A percentile compares a stretch with the other conserved stretches of the same genome.
These are phyloP conservation scores for Leptoclinus maculatus DNA, from an alignment of 2,797 vertebrate species.

Conservation along the genomic window DNA sequence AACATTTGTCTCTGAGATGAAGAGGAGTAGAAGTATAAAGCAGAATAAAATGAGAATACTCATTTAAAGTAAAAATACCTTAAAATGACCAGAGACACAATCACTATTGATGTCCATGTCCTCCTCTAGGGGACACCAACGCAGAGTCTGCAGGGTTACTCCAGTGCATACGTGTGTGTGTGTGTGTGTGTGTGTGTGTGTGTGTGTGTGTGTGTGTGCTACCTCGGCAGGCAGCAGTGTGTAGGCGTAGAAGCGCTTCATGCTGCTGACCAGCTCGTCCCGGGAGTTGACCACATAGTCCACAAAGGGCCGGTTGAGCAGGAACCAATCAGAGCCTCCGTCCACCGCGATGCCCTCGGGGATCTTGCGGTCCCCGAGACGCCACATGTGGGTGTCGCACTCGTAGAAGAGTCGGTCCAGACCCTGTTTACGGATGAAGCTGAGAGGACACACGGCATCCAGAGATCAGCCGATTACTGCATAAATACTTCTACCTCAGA, in stretches of 20 bases:
- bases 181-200: background rate
- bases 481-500: background rate
- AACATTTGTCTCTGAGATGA: no score
- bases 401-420: slow-evolving; percentile 96
- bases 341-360: slow-evolving; percentile 94
- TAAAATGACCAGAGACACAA: no score
- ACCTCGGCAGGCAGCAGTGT: slow-evolving; percentile 97
- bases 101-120: no score
- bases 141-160: no score
- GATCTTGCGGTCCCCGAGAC: slow-evolving; percentile 95
- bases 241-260: slow-evolving; percentile 95
- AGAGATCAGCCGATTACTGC: background rate
- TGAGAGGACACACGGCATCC: slow-evolving; percentile 58
- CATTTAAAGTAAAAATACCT: no score
- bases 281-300: slow-evolving; percentile 93
- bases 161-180: no score
- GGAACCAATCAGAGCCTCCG: slow-evolving; percentile 97
- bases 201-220: slow-evolving; percentile 19
- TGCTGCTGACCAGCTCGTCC: slow-evolving; percentile 92
- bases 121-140: no score
- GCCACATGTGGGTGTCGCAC: slow-evolving; percentile 99
- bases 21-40: no score
- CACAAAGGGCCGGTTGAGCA: slow-evolving; percentile 93
- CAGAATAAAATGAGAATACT: no score
- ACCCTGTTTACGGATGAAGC: slow-evolving; percentile 97